Evolutionary conservation across 2,797 vertebrate genomes (phyloP), one percentile per base, ranked within the genome.

Genomic region (Hafferia zeledoni): DNA sequence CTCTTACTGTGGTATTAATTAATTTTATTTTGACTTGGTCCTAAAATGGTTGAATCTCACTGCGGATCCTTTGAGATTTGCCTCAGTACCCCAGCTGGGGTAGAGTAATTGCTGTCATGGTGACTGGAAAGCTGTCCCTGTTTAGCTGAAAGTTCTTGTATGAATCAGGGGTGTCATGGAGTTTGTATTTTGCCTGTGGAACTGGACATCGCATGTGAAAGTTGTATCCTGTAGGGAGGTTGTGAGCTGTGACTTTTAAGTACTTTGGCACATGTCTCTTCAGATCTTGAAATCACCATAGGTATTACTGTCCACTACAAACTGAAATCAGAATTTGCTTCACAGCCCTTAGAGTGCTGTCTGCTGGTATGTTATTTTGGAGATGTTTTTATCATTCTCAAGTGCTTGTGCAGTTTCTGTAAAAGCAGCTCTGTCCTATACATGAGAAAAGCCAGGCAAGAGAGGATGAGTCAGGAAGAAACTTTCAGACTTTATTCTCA

Each of bases 141-240:
- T 55, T 50, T 5, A 53, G 10, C 43, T 82, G 49, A 49, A 70
- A 47, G 17, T 41, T 77, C 16, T 10, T 12, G 12, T 28, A 6
- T 23, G 8, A 47, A 55, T 37, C 3, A 5, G 17, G 20, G 4
- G 2, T 22, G 5, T 18, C 0, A 0, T 0, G 27, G 24, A 41
- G 44, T 52, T 83, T 60, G n/a, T 25, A 18, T 31, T 77, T 57
- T 4, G 19, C 5, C 25, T 25, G 28, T 44, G 56, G 24, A 59
- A 13, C 17, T 11, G 33, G 31, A 17, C 17, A 76, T 91, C 24
- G 39, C 13, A 0, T 4, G 1, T 31, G 30, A 7, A 57, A 31
- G 39, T 11, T 69, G 23, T 33, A 7, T 83, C 13, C 17, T 3
- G 0, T 1, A 13, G 11, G 0, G 8, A 3, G 6, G 5, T 31